phyloP scores from a whole-genome alignment of 2,797 vertebrate genomes.

The Chanos chanos region DNA sequence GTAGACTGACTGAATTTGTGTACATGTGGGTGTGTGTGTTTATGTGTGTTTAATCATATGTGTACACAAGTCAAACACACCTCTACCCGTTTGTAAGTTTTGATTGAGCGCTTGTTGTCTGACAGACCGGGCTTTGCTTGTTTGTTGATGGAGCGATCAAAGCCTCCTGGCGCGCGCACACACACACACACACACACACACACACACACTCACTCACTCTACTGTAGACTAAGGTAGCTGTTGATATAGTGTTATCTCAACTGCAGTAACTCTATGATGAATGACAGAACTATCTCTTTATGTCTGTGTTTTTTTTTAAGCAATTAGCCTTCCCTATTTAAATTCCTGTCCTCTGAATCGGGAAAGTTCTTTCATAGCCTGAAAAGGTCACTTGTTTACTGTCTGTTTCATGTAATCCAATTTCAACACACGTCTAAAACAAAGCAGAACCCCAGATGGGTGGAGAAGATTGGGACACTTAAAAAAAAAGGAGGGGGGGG shows the following conservation, averaged over 20 bases:
- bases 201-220: conserved; percentile 19
- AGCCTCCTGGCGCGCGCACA: background rate
- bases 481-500: background rate
- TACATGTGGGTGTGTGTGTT: conserved; percentile 27
- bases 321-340: too few relatives aligned
- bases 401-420: too few relatives aligned
- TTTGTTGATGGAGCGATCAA: conserved; percentile 20
- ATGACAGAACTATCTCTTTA: too few relatives aligned
- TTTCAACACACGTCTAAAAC: too few relatives aligned
- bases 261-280: too few relatives aligned
- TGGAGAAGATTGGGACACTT: background rate
- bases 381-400: too few relatives aligned
- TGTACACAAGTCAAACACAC: background rate
- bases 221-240: too few relatives aligned
- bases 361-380: too few relatives aligned
- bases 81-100: conserved; percentile 16
- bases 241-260: too few relatives aligned
- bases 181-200: background rate
- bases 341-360: too few relatives aligned
- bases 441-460: too few relatives aligned
- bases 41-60: conserved; percentile 16
- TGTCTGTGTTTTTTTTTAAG: too few relatives aligned
- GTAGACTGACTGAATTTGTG: conserved; percentile 15
- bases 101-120: conserved; percentile 27
- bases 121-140: background rate